Percentiles rank a stretch among this genome's conserved stretches.
These are phyloP conservation scores for Brachypteracias leptosomus DNA, from an alignment of 2,113 vertebrate species.

Conservation along the genomic window DNA sequence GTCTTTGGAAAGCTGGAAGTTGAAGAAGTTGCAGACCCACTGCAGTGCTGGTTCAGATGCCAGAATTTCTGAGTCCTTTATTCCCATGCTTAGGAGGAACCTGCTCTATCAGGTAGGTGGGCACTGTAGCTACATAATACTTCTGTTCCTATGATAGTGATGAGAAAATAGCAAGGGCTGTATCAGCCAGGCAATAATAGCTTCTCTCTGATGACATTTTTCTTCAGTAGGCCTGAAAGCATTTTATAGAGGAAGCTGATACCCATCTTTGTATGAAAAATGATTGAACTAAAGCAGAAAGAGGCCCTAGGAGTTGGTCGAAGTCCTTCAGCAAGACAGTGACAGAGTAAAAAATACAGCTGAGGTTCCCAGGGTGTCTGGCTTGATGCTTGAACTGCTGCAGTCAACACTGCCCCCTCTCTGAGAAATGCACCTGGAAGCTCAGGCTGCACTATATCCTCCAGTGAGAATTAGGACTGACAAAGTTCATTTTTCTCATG, in stretches of 20 bases:
- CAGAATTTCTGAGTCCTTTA: not conserved
- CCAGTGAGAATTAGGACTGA: not conserved
- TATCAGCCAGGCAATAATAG: not conserved
- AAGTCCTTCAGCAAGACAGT: not conserved
- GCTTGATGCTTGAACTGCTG: not conserved
- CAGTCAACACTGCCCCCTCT: not conserved
- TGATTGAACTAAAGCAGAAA: not conserved
- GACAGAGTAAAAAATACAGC: not conserved
- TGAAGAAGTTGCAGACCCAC: not conserved
- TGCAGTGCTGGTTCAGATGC: not conserved
- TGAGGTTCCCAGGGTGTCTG: not conserved
- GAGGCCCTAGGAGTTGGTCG: not conserved
- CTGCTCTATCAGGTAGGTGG: not conserved
- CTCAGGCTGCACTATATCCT: not conserved
- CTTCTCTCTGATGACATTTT: not conserved
- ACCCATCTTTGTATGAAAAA: not conserved
- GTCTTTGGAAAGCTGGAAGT: not conserved
- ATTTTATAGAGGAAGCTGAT: not conserved
- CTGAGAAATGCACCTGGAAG: not conserved
- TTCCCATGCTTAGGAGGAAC: not conserved
- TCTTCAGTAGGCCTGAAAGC: not conserved
- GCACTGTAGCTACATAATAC: not conserved
- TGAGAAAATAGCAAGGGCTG: not conserved
- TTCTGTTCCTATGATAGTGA: not conserved
- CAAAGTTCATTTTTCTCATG: not conserved